Evolutionary conservation across 1,140 invertebrate species (phyloP).

Genomic region (Aphelinus certus): DNA sequence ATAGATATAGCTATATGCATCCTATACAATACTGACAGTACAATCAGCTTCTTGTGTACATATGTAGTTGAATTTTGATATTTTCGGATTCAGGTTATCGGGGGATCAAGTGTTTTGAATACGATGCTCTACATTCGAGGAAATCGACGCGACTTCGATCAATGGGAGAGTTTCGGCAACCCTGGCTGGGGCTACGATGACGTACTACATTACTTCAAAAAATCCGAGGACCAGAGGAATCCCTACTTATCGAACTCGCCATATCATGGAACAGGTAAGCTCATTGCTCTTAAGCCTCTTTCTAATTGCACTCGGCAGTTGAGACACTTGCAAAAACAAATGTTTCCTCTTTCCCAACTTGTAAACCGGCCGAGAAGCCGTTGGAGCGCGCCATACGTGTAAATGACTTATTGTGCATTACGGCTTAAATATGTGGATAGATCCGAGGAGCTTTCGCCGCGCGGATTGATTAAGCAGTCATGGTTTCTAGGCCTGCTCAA

Average conservation of each 20-base stretch:
- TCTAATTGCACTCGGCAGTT: too few relatives aligned
- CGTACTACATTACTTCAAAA: slow-evolving; percentile 87
- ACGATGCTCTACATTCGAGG: slow-evolving; percentile 94
- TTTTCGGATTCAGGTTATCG: slow-evolving; percentile 68
- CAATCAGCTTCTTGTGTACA: neutral
- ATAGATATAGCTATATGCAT: neutral
- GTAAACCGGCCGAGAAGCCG: too few relatives aligned
- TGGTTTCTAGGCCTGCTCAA: too few relatives aligned
- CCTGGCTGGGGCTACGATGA: slow-evolving; percentile 90
- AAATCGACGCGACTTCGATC: slow-evolving; percentile 88
- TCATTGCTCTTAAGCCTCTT: neutral
- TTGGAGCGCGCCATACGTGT: too few relatives aligned
- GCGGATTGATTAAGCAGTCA: too few relatives aligned
- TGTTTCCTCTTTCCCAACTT: too few relatives aligned
- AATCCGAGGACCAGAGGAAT: slow-evolving; percentile 85
- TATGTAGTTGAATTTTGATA: neutral
- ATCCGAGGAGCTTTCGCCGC: too few relatives aligned
- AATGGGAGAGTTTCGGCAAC: slow-evolving; percentile 90
- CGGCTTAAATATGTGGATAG: too few relatives aligned
- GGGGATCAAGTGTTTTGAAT: slow-evolving; percentile 87
- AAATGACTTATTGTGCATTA: too few relatives aligned
- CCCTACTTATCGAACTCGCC: slow-evolving; percentile 79
- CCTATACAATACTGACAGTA: too few relatives aligned
- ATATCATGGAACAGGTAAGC: slow-evolving; percentile 76
- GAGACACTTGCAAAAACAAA: too few relatives aligned